Evolutionary conservation across 2,113 vertebrate genomes (phyloP), one percentile per base, ranked within the genome.

Genomic region (Condylura cristata): DNA sequence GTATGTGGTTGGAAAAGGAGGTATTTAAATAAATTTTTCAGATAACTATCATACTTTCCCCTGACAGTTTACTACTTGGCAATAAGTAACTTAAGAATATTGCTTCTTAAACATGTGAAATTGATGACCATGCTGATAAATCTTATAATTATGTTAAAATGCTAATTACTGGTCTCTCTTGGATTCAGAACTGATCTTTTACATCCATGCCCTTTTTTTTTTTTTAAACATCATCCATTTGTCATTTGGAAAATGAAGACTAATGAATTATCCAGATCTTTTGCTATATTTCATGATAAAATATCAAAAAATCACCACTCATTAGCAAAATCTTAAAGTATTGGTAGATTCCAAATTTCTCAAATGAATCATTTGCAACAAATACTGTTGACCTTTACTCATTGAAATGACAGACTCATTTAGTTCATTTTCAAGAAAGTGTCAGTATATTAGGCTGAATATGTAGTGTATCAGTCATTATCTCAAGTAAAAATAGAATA

Each of bases 341-440:
- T 70, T 70, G 46, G 53, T 66, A 46, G 34, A 85, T 56, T 72
- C 17, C 51, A 32, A 12, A 44, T 94, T 80, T 85, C 60, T 75
- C 12, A 16, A 79, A 7, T 86, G 12, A 8, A 28, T 66, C 48
- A 56, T 26, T 83, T 95, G 66, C 66, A 86, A 30, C 56, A 87
- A 24, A 65, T 60, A 30, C 53, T 82, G n/a, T 60, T 53, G 32
- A 24, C 56, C 22, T 75, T 34, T 90, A 90, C 88, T 85, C 39
- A 39, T 66, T 81, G 18, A 85, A 60, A 10, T 89, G 53, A 65
- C n/a, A 91, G 17, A 44, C 91, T 46, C 8, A 51, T 81, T 91
- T 89, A 44, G n/a, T 84, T 94, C 12, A 70, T 86, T 82, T 91
- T 93, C 24, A 75, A 60, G 89, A 84, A 92, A 95, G 65, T 91